phyloP scores from a whole-genome alignment of 2,113 vertebrate genomes.

The Apodemus sylvaticus region DNA sequence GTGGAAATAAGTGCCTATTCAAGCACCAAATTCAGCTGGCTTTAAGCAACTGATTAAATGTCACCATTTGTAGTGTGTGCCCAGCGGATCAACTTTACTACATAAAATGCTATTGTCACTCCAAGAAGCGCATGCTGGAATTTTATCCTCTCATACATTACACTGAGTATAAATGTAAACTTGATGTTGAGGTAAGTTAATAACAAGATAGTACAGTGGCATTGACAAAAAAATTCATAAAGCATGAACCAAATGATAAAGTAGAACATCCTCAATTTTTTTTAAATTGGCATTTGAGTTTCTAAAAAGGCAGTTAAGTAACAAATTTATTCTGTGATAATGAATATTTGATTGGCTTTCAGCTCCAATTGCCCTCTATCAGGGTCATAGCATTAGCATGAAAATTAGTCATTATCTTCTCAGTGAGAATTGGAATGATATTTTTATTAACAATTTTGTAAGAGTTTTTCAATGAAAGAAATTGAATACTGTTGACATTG shows the following conservation, averaged over 20 bases:
- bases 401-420: constrained; percentile 74
- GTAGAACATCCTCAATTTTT: constrained; percentile 21
- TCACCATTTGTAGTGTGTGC: not conserved
- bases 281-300: constrained; percentile 56
- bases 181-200: constrained; percentile 42
- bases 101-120: not conserved
- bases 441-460: constrained; percentile 54
- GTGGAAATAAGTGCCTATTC: not conserved
- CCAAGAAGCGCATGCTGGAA: not conserved
- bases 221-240: not conserved
- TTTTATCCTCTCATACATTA: constrained; percentile 16
- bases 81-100: not conserved
- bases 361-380: constrained; percentile 71
- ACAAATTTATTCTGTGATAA: constrained; percentile 73
- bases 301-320: constrained; percentile 66
- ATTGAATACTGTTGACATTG: not conserved
- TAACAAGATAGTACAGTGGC: not conserved
- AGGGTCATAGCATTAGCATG: constrained; percentile 72
- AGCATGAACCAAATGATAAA: not conserved
- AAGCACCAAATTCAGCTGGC: not conserved
- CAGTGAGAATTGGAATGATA: constrained; percentile 60
- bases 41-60: not conserved
- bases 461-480: constrained; percentile 49
- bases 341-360: constrained; percentile 76
- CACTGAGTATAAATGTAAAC: constrained; percentile 31